Conservation (phyloP, 2,113 vertebrate species). For the Meriones unguiculatus region DNA sequence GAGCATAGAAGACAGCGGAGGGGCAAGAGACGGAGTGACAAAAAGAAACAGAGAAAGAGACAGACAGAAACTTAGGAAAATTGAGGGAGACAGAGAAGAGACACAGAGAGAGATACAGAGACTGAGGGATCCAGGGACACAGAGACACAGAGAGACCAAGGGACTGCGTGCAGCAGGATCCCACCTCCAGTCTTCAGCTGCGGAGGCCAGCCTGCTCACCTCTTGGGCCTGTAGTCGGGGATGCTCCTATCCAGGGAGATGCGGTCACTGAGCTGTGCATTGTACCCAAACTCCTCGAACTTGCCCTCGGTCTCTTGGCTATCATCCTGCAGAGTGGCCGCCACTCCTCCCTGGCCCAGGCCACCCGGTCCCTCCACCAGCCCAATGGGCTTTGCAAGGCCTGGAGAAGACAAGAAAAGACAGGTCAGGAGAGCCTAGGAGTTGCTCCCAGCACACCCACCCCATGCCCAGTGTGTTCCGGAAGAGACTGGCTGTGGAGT, state of each 20-base stretch:
- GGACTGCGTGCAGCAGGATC: background rate
- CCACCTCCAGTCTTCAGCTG: background rate
- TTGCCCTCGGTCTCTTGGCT: slow-evolving; percentile 92
- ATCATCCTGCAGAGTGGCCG: slow-evolving; percentile 94
- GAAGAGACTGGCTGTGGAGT: background rate
- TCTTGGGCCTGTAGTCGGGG: slow-evolving; percentile 98
- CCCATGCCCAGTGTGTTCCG: background rate
- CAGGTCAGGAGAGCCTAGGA: background rate
- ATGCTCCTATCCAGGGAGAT: slow-evolving; percentile 98
- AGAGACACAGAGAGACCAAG: background rate
- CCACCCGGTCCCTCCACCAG: slow-evolving; percentile 98
- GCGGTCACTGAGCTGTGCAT: slow-evolving; percentile 97
- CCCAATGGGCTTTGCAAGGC: slow-evolving; percentile 97
- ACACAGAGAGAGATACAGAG: background rate
- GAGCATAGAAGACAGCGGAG: background rate
- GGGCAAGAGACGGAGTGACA: background rate
- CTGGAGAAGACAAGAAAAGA: slow-evolving; percentile 81
- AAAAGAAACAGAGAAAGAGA: background rate
- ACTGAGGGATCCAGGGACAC: background rate
- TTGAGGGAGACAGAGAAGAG: background rate
- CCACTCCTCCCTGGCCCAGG: slow-evolving; percentile 96
- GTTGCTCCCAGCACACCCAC: accelerated
- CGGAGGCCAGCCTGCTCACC: slow-evolving; percentile 86
- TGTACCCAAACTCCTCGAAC: slow-evolving; percentile 98
- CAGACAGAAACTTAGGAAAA: background rate